Base-by-base conservation (phyloP, 2,888 invertebrate species). In the Nyleta sp. region DNA sequence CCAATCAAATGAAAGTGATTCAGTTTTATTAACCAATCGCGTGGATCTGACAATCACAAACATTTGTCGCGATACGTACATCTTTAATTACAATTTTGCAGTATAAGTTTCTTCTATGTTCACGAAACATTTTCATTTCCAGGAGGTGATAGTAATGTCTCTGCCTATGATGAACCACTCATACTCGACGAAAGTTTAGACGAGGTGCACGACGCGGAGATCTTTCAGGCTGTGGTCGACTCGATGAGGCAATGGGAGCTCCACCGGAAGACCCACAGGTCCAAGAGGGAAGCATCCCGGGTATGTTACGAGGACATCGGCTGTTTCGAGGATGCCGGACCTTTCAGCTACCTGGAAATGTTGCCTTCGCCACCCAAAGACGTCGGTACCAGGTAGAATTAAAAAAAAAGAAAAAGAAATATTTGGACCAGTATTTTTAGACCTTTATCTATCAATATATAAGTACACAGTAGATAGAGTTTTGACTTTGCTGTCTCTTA, bases 261-360 rank as follows among this genome's bases (percentile, higher is more conserved):
- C 65, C 93, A 93, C 68, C 93, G 92, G 92, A 93, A 88, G 74
- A 77, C 55, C 60, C 86, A 84, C 88, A 95, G 96, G 87, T 92
- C 92, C 17, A 96, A 96, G 89, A 91, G 97, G 68, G 96, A 96
- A 13, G 95, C 95, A 76, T 95, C 95, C 79, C 93, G 94, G 77
- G 95, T 96, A 1, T 98, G 98, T 89, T 98, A 98, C 88, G 95
- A 94, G 17, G 96, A 96, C 78, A 93, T 98, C 60, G 98, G 98
- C 7, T 98, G 98, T 88, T 98, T 98, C 91, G 95, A 96, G 87
- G 96, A 97, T 86, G 94, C 96, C 2, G 98, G 97, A 0, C 96
- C 97, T 0, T 97, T 96, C 89, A 95, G 96, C 62, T 97, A 97
- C 88, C 91, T 98, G 90, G 97, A 97, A 91, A 96, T 96, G 92